These are phyloP conservation scores for Sminthurides bifidus DNA, from an alignment of 1,140 invertebrate genomes.

Conservation along the genomic window DNA sequence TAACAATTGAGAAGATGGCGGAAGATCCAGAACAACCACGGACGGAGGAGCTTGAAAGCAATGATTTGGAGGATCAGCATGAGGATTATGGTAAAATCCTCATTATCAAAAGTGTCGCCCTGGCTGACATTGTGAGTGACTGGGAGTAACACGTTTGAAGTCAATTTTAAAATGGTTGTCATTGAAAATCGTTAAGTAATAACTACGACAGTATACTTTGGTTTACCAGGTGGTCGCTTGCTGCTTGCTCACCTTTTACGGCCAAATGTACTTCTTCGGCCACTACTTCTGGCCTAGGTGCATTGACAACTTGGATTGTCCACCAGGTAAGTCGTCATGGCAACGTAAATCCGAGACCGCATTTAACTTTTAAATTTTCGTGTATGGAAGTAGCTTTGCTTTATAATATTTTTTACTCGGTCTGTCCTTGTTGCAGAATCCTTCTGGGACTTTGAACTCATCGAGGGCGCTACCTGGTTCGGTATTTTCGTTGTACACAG, in stretches of 20 bases:
- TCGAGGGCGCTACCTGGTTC: constrained; percentile 5
- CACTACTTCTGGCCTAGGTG: neutral
- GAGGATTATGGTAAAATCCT: no score
- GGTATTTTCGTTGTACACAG: constrained; percentile 6
- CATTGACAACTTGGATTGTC: neutral
- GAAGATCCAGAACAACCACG: no score
- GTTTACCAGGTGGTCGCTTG: neutral
- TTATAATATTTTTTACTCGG: neutral
- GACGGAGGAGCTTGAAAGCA: no score
- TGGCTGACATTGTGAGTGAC: neutral
- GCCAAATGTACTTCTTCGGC: constrained; percentile 8
- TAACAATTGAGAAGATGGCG: no score
- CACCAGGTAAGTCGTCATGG: neutral
- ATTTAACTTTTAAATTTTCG: neutral
- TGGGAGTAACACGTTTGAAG: no score
- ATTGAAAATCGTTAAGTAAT: no score
- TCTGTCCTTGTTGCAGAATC: neutral
- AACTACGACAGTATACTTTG: no score
- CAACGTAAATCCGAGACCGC: no score
- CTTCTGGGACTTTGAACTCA: neutral
- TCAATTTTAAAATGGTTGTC: no score
- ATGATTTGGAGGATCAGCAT: no score
- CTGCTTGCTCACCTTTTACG: neutral
- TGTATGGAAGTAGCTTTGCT: neutral
- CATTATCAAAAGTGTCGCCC: no score